Base-by-base conservation (phyloP, 2,113 vertebrate genomes). In the Charadrius vociferus region DNA sequence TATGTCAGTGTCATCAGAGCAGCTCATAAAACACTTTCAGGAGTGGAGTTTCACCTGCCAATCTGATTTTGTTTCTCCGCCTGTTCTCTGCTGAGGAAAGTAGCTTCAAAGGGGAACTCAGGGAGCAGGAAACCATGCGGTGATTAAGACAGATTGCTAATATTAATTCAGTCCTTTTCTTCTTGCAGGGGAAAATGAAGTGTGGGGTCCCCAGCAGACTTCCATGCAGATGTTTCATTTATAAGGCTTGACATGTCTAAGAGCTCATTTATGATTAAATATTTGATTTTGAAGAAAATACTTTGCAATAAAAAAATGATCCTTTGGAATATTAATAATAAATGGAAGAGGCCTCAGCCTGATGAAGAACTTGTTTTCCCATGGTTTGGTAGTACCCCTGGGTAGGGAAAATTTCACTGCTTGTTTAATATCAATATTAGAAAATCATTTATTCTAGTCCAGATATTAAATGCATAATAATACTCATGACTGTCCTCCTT, bases 111-210 rank as follows among this genome's bases (percentile, higher is more conserved):
- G 91, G 29, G 41, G 27, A 93, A 61, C 19, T 79, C 34, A 73
- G 49, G 56, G 61, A 93, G 47, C 72, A 83, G 92, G 86, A 96
- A 92, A 84, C 61, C 47, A 56, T 39, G 39, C 72, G 81, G 13
- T 74, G 68, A 96, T 95, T 97, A 97, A 97, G 94, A 97, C 83
- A 67, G 90, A 97, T 93, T 96, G 83, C 86, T 96, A 63, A 89
- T 92, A 92, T 92, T 93, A 96, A 95, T 96, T 94, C 67, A 78
- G 45, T 67, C 80, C 52, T 62, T 89, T 94, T 89, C 74, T 92
- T 81, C 55, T 92, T 89, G 39, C 61, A 65, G 36, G 19, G 30
- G 34, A 94, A 95, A 92, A 86, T 26, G 86, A 93, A 95, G 80
- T 65, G 36, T 56, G 93, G 37, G 82, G 93, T 89, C 49, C 83